phyloP scores from a whole-genome alignment of 2,113 vertebrate genomes.

The Myrmecobius fasciatus region DNA sequence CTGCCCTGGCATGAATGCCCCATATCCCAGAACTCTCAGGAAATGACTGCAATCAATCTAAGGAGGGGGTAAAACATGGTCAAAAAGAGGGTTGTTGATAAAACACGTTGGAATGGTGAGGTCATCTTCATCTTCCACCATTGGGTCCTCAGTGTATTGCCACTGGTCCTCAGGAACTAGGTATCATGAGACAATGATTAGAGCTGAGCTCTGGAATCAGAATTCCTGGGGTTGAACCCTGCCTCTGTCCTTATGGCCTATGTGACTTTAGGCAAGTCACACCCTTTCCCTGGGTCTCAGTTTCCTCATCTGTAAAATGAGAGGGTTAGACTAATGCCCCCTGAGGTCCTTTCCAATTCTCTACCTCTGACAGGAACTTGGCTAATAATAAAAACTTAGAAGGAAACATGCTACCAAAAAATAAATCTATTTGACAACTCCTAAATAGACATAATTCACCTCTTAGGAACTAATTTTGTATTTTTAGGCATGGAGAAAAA shows the following conservation, averaged over 20 bases:
- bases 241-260: neutral
- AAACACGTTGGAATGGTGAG: neutral
- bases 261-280: neutral
- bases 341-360: neutral
- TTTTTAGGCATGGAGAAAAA: conserved; percentile 7
- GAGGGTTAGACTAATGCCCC: neutral
- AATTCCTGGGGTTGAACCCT: neutral
- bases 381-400: conserved; percentile 10
- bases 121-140: neutral
- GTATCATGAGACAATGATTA: neutral
- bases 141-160: neutral
- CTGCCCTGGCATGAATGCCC: neutral
- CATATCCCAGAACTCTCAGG: neutral
- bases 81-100: neutral
- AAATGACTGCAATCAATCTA: neutral
- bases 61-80: neutral
- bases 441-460: neutral
- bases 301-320: conserved; percentile 15
- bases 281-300: neutral
- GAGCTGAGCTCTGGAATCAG: neutral
- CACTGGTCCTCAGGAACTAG: neutral
- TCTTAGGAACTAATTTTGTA: neutral
- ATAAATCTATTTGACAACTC: neutral
- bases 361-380: neutral
- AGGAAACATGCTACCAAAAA: neutral